Base-by-base conservation (phyloP, 2,888 invertebrate genomes). In the Euplexia lucipara region DNA sequence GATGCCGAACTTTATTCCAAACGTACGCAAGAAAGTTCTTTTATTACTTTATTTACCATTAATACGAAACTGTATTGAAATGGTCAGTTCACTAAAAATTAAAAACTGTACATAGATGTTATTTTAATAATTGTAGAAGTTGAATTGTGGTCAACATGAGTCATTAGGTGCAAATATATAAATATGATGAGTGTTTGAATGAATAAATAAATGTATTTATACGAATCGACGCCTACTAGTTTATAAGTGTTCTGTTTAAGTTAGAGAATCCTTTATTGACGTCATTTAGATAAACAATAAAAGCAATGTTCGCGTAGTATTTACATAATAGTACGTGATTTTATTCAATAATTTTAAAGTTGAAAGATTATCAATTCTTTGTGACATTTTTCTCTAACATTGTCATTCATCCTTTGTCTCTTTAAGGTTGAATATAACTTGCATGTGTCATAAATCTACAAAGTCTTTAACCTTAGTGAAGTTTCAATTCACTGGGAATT, bases 251-350 rank as follows among this genome's bases (percentile, higher is more conserved):
- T 59, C 45, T 35, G 53, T 45, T 35, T 70, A 60, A 49, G 52
- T n/a, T 73, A 75, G 75, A 65, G 70, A 73, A 75, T 73, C 70
- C 70, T 73, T 74, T 73, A 66, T 2, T 30, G 30, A 35, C 32
- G 22, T 61, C 39, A 44, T 12, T 10, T 10, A 26, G n/a, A 35
- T 20, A 26, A 34, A 56, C 10, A 34, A 39, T 18, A 57, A 56
- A 39, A 34, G 12, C 20, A 18, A 39, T 39, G 35, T 35, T 34
- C 5, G 41, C 32, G 32, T 35, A 16, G 37, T 67, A 10, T 18
- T 56, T 30, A n/a, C n/a, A n/a, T n/a, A 12, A 20, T 22, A 26
- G n/a, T 5, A 62, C 34, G 26, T 48, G 47, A 18, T 41, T 32
- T 32, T 61, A 32, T 34, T n/a, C 16, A 12, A 26, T 34, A 37